Base-by-base conservation (phyloP, 2,113 vertebrate species). In the Pionites leucogaster region DNA sequence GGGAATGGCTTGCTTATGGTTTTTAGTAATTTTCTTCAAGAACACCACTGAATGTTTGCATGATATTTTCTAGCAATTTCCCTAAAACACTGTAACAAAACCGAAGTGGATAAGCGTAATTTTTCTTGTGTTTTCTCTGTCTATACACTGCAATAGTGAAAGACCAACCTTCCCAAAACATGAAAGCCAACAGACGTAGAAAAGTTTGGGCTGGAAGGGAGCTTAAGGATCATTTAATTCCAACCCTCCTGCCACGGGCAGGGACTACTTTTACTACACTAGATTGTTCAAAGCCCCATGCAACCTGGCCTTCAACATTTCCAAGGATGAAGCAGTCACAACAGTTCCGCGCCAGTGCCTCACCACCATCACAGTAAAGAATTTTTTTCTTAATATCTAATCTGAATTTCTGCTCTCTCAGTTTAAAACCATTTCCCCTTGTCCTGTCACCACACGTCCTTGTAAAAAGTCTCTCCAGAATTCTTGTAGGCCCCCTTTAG, bases 91-190 rank as follows among this genome's bases (percentile, higher is more conserved):
- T 2, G 0, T 7, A 74, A 69, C 20, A 47, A 92, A 67, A 15
- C 13, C 41, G 4, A 55, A 71, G 41, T 24, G 20, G 5, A 7
- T 9, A 25, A 82, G 37, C 8, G 13, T 17, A 0, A 22, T 10
- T 63, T 86, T 47, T 68, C 50, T 63, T 33, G 19, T 4, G 6
- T 53, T 67, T 77, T 59, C 39, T 39, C 52, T 35, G 2, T 6
- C 41, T 41, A 27, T 39, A 39, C n/a, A 35, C 23, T 37, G 2
- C 15, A 74, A 10, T 0, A 3, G 25, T 20, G 39, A 91, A 59
- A 75, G 13, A 49, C 13, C 22, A 44, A 5, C 4, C 47, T 81
- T 46, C 7, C 37, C 52, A 64, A 72, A 71, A 41, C 7, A 5
- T 5, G 20, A 24, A 65, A 86, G 9, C 13, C 47, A 59, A 39